Base-by-base conservation (phyloP, 2,888 invertebrate species). In the Protophormia terraenovae region DNA sequence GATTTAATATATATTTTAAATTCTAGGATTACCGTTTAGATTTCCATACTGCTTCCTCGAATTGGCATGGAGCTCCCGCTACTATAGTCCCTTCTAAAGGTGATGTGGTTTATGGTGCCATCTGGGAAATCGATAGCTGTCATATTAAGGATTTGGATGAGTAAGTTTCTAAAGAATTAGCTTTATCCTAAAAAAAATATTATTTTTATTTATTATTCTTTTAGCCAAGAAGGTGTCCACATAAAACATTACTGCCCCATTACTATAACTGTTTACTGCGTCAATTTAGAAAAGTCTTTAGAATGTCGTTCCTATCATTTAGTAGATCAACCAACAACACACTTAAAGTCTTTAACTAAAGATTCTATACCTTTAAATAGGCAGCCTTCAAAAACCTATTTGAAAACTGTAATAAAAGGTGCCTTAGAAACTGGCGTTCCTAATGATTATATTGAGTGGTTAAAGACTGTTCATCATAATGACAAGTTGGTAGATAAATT, bases 21-120 rank as follows among this genome's bases (percentile, higher is more conserved):
- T n/a, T 79, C 0, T 24, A 88, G 69, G 93, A 94, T 87, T 95
- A 95, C 90, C 94, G 95, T 84, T 91, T 97, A 32, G 96, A 96
- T 92, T 97, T 97, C 89, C 94, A 94, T 8, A 94, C 93, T 32
- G 60, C 53, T 3, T 94, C 94, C 87, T 94, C 95, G 1, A 93
- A 94, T 50, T 98, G 98, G 98, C 92, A 94, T 81, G 98, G 98
- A 8, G 94, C 96, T 6, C 95, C 96, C 0, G 97, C 97, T 0
- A 98, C 97, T 19, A 96, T 98, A 86, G 95, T 96, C 24, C 90
- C 90, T 2, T 89, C 89, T 0, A 19, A 22, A 8, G 88, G 84
- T 2, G 87, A 88, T 3, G 47, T 78, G 3, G 88, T 89, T 0
- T 97, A 96, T 96, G 97, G 97, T 19, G 95, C 96, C 0, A 93